Conservation (phyloP, 2,888 invertebrate genomes). For the Tryphoninae sp. region DNA sequence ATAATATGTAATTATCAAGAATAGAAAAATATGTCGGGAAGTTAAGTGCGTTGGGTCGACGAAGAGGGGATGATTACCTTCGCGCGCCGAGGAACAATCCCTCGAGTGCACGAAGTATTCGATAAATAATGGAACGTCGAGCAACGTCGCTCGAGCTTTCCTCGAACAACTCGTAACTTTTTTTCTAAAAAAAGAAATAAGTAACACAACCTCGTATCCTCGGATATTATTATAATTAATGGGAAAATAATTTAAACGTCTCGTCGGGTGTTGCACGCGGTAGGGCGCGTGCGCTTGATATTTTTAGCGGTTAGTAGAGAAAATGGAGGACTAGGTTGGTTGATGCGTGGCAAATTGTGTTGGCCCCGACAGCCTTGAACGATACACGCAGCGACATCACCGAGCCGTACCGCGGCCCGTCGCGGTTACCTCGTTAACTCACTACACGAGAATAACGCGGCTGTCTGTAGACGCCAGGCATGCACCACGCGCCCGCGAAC, state of each 20-base stretch:
- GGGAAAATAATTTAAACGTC: no score
- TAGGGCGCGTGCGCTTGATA: not conserved
- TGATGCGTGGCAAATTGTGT: not conserved
- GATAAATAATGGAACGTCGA: not conserved
- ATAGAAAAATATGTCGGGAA: no score
- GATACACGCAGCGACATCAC: constrained; percentile 36
- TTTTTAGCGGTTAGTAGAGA: not conserved
- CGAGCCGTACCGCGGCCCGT: constrained; percentile 33
- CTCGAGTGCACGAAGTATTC: not conserved
- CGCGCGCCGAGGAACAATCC: no score
- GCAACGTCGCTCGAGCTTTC: no score
- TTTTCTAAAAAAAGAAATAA: no score
- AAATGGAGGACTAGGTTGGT: not conserved
- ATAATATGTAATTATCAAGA: no score
- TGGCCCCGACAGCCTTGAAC: not conserved
- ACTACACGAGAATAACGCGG: constrained; percentile 20
- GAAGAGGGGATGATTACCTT: no score
- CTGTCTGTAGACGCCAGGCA: not conserved
- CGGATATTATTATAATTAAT: no score
- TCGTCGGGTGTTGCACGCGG: no score
- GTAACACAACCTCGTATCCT: no score
- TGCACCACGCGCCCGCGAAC: constrained; percentile 31
- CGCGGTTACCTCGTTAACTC: constrained; percentile 40
- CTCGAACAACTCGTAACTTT: no score
- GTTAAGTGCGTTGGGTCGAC: no score